Evolutionary conservation across 2,797 vertebrate species (phyloP).

Genomic region (Gadopsis bispinosus): DNA sequence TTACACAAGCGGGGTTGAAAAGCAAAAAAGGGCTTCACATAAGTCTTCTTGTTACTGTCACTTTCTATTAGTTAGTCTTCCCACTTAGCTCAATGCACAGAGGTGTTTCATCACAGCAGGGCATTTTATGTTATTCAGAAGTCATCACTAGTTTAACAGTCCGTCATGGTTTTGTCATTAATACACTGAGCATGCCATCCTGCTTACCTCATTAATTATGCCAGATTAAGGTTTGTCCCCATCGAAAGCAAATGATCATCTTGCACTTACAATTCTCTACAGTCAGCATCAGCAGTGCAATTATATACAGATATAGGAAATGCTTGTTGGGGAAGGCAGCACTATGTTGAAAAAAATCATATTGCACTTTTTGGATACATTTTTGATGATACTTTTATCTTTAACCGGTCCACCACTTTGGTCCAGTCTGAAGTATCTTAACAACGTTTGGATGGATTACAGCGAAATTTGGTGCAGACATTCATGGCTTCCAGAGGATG

Average conservation of each 20-base stretch:
- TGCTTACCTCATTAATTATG: conserved; percentile 52
- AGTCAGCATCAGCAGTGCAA: conserved; percentile 10
- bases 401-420: not conserved
- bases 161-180: conserved; percentile 55
- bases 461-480: not conserved
- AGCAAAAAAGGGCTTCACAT: conserved; percentile 50
- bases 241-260: conserved; percentile 44
- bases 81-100: conserved; percentile 64
- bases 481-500: not conserved
- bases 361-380: conserved; percentile 15
- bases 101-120: conserved; percentile 61
- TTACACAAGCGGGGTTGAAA: conserved; percentile 3
- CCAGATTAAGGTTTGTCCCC: conserved; percentile 34
- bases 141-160: conserved; percentile 71
- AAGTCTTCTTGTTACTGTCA: conserved; percentile 75
- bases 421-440: not conserved
- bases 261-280: conserved; percentile 23
- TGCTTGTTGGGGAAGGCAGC: not conserved
- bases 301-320: conserved; percentile 22
- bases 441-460: not conserved
- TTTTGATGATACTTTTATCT: not conserved
- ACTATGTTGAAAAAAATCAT: conserved; percentile 1
- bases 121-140: conserved; percentile 44
- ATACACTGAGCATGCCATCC: conserved; percentile 50
- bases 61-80: conserved; percentile 73